Evolutionary conservation across 1,140 invertebrate species (phyloP), one percentile per base, ranked within the genome.

Genomic region (Saccostrea glomerata): DNA sequence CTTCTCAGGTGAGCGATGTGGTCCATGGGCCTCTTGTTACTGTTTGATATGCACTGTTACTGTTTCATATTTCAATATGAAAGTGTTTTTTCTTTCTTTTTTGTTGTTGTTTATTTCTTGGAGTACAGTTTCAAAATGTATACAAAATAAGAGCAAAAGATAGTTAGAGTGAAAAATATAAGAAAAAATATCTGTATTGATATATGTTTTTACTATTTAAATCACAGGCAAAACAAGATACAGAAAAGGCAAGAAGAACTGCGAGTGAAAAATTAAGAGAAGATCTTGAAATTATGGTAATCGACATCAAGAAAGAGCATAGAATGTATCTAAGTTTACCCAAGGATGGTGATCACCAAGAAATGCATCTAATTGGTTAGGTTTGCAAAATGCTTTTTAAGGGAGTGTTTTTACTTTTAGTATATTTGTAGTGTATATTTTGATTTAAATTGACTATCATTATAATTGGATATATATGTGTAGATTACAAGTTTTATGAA

Each of bases 401-500:
- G 2, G 6, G n/a, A 20, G 15, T 86, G 66, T n/a, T 86, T 54
- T 4, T 70, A 12, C 7, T 15, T 70, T 7, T 15, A 20, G 13
- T 36, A 40, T 23, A 23, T 40, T 17, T 70, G 3, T 47, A 20
- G 15, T 54, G 17, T 55, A 47, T 30, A 36, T 54, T 40, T 23
- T 66, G 4, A 73, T 73, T 40, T 86, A 13, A 86, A 30, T 40
- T 4, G 11, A 36, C 30, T 6, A n/a, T 73, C 13, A n/a, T 40
- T 55, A 23, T 36, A 36, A 86, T 30, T 25, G 20, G 13, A 13
- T 36, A 40, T 25, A 47, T 58, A 17, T 60, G 7, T 13, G 20
- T 30, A 88, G 87, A 30, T 88, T n/a, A 88, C 73, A 70, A 82
- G 87, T 40, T 88, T 88, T 36, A 88, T 88, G 87, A 84, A 84